phyloP scores from a whole-genome alignment of 2,888 invertebrate genomes.

The Trissolcus japonicus region DNA sequence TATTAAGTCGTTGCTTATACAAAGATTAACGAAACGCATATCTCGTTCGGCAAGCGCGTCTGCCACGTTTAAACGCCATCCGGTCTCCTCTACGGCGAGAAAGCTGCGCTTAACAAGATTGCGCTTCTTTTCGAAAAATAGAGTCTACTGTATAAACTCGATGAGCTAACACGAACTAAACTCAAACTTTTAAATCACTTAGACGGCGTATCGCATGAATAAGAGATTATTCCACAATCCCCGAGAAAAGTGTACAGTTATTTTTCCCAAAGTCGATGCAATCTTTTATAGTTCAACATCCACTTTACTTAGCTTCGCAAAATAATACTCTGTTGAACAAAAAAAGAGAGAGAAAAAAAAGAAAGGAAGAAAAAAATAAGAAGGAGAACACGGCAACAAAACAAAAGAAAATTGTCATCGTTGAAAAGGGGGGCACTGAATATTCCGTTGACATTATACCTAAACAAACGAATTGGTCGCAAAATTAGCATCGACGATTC shows the following conservation, averaged over 20 bases:
- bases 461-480: too few relatives aligned
- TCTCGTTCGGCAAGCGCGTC: constrained; percentile 20
- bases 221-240: constrained; percentile 19
- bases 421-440: too few relatives aligned
- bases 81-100: constrained; percentile 10
- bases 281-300: constrained; percentile 3
- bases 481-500: too few relatives aligned
- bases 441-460: too few relatives aligned
- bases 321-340: too few relatives aligned
- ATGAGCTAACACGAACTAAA: constrained; percentile 31
- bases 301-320: neutral
- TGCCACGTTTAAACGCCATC: constrained; percentile 30
- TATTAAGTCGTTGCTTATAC: constrained; percentile 54
- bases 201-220: constrained; percentile 16
- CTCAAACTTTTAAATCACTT: constrained; percentile 39
- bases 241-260: constrained; percentile 4
- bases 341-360: too few relatives aligned
- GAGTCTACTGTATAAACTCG: constrained; percentile 32
- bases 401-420: too few relatives aligned
- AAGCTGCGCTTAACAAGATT: constrained; percentile 31
- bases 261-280: constrained; percentile 2
- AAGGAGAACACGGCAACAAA: too few relatives aligned
- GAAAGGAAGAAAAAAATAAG: too few relatives aligned
- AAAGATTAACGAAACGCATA: constrained; percentile 42
- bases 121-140: constrained; percentile 27